Evolutionary conservation across 2,888 invertebrate species (phyloP).

Genomic region (Pachymerium ferrugineum): DNA sequence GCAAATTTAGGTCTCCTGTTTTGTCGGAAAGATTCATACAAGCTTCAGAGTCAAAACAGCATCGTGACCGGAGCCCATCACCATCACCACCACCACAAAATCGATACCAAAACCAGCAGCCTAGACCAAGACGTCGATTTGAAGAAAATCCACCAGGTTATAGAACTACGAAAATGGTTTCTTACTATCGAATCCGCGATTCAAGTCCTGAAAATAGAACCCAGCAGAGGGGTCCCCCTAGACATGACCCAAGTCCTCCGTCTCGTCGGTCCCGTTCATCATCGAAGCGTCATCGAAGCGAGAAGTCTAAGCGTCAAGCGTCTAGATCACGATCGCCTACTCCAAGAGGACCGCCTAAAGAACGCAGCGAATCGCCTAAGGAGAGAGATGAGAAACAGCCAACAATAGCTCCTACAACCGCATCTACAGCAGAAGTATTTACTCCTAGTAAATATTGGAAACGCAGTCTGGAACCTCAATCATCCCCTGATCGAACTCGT

Average conservation of each 20-base stretch:
- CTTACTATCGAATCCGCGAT: neutral
- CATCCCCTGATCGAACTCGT: neutral
- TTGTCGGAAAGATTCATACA: neutral
- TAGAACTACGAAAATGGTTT: constrained; percentile 1
- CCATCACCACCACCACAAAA: neutral
- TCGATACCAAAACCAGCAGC: neutral
- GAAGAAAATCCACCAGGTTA: neutral
- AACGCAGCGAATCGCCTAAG: neutral
- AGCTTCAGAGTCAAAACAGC: neutral
- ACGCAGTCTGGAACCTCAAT: no score
- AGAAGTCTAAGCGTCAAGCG: neutral
- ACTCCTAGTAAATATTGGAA: neutral
- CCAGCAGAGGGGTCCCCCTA: neutral
- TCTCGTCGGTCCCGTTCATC: neutral
- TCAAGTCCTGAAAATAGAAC: neutral
- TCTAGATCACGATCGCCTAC: neutral
- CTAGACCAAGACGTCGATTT: neutral
- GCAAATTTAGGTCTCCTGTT: neutral
- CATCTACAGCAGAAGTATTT: neutral
- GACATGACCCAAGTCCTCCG: neutral
- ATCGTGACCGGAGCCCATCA: neutral
- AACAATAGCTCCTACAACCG: neutral
- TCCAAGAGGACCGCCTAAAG: neutral
- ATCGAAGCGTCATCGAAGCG: neutral
- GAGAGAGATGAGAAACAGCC: neutral